Evolutionary conservation across 2,888 invertebrate genomes (phyloP).

Genomic region (Clitarchus hookeri): DNA sequence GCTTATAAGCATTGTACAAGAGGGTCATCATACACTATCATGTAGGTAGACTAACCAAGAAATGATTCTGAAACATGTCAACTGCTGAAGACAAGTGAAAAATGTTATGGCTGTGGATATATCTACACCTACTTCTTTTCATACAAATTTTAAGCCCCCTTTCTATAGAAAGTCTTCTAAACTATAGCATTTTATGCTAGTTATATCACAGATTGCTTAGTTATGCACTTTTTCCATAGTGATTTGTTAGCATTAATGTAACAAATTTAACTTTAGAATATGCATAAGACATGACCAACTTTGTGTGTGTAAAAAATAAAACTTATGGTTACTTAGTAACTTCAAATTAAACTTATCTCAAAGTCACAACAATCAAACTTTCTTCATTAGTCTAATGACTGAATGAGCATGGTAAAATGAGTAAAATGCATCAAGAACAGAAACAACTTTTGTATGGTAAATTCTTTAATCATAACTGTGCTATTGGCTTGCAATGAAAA

Average conservation of each 20-base stretch:
- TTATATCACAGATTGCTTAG: conserved; percentile 27
- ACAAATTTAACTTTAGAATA: conserved; percentile 6
- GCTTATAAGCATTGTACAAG: neutral
- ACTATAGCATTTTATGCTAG: conserved; percentile 14
- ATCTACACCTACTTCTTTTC: neutral
- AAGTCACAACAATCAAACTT: neutral
- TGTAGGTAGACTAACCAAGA: neutral
- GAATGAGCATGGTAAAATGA: neutral
- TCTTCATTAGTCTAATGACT: neutral
- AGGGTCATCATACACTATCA: neutral
- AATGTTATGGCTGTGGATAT: neutral
- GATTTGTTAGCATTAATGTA: neutral
- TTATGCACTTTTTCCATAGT: conserved; percentile 11
- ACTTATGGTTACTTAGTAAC: neutral
- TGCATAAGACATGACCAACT: neutral
- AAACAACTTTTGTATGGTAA: neutral
- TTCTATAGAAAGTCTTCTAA: conserved; percentile 4
- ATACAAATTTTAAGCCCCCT: neutral
- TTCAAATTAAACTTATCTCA: neutral
- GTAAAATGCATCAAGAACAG: neutral
- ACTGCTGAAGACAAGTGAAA: neutral
- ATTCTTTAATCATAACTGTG: neutral
- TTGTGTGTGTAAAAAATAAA: neutral
- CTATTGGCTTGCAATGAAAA: neutral
- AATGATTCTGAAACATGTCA: neutral